These are phyloP conservation scores for Euplagia quadripunctaria DNA, from an alignment of 2,888 invertebrate species.

Conservation along the genomic window DNA sequence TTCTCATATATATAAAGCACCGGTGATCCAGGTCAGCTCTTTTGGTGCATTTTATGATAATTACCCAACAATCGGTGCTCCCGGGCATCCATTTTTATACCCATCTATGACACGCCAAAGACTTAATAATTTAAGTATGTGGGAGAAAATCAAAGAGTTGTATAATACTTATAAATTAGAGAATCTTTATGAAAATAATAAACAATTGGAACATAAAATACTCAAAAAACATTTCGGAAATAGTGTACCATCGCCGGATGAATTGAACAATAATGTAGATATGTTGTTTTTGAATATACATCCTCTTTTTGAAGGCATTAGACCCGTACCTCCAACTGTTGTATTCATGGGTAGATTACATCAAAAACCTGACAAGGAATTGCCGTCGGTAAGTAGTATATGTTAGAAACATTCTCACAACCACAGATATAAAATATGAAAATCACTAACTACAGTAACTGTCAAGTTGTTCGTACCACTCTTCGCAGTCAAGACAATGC, in stretches of 20 bases:
- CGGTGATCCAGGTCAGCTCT: slow-evolving; percentile 67
- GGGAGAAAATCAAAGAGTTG: slow-evolving; percentile 55
- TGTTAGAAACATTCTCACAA: too few species aligned
- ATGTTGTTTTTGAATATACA: slow-evolving; percentile 62
- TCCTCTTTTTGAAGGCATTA: slow-evolving; percentile 62
- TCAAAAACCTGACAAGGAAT: slow-evolving; percentile 46
- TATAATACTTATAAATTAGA: slow-evolving; percentile 30
- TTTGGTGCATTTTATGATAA: slow-evolving; percentile 47
- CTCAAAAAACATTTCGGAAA: slow-evolving; percentile 51
- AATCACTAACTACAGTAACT: too few species aligned
- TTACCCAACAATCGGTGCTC: slow-evolving; percentile 50
- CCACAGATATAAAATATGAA: too few species aligned
- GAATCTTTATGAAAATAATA: slow-evolving; percentile 16
- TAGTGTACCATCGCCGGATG: slow-evolving; percentile 29
- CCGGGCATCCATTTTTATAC: slow-evolving; percentile 57
- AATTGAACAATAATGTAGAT: slow-evolving; percentile 50
- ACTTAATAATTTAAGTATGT: slow-evolving; percentile 50
- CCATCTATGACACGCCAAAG: slow-evolving; percentile 44
- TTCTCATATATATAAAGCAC: slow-evolving; percentile 60
- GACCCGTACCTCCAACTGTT: slow-evolving; percentile 58
- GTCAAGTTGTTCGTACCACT: too few species aligned
- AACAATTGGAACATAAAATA: slow-evolving; percentile 39
- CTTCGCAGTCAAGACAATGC: too few species aligned
- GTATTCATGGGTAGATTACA: slow-evolving; percentile 64
- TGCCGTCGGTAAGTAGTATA: slow-evolving; percentile 52